Percentiles rank a stretch among this genome's conserved stretches.
Evolutionary conservation across 1,140 invertebrate species (phyloP).

Genomic region (Solen grandis): DNA sequence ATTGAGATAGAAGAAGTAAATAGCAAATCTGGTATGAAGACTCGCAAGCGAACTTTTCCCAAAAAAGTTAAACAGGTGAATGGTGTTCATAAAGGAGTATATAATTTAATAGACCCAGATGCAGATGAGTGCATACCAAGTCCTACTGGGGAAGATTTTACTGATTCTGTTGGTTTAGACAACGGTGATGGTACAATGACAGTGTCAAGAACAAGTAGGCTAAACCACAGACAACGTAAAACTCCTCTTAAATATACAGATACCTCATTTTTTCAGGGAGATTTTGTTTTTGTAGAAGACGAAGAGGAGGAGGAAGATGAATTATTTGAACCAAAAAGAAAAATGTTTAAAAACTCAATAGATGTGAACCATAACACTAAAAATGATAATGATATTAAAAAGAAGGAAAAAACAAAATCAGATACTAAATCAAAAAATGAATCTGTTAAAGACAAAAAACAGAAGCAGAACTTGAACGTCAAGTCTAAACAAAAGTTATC

Average conservation of each 20-base stretch:
- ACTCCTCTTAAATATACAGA: conserved; percentile 52
- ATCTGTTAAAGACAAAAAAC: neutral
- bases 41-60: neutral
- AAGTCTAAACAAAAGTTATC: neutral
- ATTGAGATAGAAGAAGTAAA: too few species aligned
- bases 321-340: conserved; percentile 25
- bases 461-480: neutral
- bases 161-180: conserved; percentile 34
- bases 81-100: neutral
- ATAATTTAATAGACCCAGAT: conserved; percentile 6
- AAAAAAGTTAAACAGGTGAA: neutral
- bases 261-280: conserved; percentile 55
- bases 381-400: neutral
- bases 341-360: neutral
- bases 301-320: conserved; percentile 18
- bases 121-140: conserved; percentile 10
- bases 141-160: conserved; percentile 27
- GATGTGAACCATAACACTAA: conserved; percentile 44
- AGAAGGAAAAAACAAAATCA: neutral
- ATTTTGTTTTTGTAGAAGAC: conserved; percentile 53
- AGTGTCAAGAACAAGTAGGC: conserved; percentile 12
- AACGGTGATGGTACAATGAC: conserved; percentile 45
- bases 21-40: too few species aligned
- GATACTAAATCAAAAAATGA: neutral
- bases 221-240: conserved; percentile 39